Base-by-base conservation (phyloP, 2,797 vertebrate genomes). In the Crossoptilon crossoptilon region DNA sequence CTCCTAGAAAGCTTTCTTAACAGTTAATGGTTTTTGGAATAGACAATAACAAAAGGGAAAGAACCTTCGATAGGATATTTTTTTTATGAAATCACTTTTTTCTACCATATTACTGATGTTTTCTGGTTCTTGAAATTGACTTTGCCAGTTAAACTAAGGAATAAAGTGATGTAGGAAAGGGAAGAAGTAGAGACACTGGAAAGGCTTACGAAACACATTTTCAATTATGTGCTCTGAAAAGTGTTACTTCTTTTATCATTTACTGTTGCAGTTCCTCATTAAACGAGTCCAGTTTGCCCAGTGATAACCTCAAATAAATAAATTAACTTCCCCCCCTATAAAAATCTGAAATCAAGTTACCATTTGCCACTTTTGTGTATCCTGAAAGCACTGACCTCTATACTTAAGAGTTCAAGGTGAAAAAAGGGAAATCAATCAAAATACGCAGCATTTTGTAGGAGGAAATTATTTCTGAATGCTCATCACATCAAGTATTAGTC, bases 401-500 rank as follows among this genome's bases (percentile, higher is more conserved):
- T 0, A 6, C 4, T 3, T 7, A 41, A 43, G 13, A 53, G 33
- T 35, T 88, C 75, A 74, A 49, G 31, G 4, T 26, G 15, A 73
- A 71, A 44, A 74, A 44, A 23, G 5, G 9, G 13, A 85, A 87
- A 27, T 70, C 71, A 37, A 63, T 66, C 33, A 17, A 73, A 76
- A 74, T 29, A 77, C 5, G 11, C 26, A 58, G 8, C 33, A 72
- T 24, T 29, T 43, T 75, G 41, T 56, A 88, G 9, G 31, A 92
- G 84, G 80, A 92, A 93, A 56, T 13, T 21, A 23, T 86, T 91
- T 90, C 70, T 84, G 76, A 92, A 0, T 51, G 48, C 4, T 69
- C 63, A 84, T 92, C 79, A 90, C 72, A 90, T 73, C 69, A 94
- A 91, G 5, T 18, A 37, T 31, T 79, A 62, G 10, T 75, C n/a